Evolutionary conservation across 30 jellyfish, hydroid and myxozoan species (phyloP).

Genomic region (Turritopsis rubra): DNA sequence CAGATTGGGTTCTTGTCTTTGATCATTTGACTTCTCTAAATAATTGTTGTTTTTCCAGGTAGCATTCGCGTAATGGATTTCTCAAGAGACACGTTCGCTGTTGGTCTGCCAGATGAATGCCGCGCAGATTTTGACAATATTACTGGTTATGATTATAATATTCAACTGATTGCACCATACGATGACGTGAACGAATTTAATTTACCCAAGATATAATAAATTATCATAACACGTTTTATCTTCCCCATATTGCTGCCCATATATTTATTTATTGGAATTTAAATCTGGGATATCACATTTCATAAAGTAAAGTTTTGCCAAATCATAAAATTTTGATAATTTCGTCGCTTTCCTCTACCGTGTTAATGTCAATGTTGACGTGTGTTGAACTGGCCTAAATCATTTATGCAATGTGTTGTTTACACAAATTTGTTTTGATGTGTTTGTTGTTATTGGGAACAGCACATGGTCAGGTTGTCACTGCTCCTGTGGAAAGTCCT

Average conservation of each 20-base stretch:
- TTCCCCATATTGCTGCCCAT: neutral
- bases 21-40: neutral
- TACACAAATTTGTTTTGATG: too few species aligned
- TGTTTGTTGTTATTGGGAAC: too few species aligned
- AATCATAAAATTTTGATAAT: too few species aligned
- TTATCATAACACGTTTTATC: neutral
- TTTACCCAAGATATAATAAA: neutral
- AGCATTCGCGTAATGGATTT: conserved; percentile 52
- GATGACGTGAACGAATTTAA: conserved; percentile 39
- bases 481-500: too few species aligned
- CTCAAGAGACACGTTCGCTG: conserved; percentile 22
- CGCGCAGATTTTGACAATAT: conserved; percentile 51
- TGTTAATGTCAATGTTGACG: too few species aligned
- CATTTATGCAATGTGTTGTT: too few species aligned
- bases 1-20: neutral
- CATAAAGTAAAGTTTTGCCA: too few species aligned
- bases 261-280: neutral
- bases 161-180: conserved; percentile 43
- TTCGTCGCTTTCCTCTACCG: too few species aligned
- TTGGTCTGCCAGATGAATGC: conserved; percentile 50
- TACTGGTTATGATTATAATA: conserved; percentile 62
- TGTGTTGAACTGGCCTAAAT: too few species aligned
- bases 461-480: too few species aligned
- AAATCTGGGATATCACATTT: too few species aligned
- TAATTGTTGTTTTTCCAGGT: conserved; percentile 10